These are phyloP conservation scores for Choreutis nemorana DNA, from an alignment of 2,888 invertebrate genomes.

Conservation along the genomic window DNA sequence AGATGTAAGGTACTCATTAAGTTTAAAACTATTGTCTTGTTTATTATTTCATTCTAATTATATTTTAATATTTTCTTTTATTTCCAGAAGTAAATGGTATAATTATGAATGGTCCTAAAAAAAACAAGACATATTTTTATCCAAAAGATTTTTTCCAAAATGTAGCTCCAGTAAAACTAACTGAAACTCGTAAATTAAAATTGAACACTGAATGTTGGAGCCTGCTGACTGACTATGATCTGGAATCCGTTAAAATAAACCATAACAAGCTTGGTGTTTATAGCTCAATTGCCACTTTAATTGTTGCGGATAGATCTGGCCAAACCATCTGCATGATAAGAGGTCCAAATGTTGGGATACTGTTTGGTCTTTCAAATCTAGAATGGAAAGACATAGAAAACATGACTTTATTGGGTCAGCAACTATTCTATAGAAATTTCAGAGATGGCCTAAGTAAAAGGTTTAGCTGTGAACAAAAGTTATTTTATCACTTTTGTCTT, in stretches of 20 bases:
- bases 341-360: constrained; percentile 31
- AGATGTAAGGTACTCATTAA: background rate
- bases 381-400: constrained; percentile 48
- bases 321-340: constrained; percentile 40
- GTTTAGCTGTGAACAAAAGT: constrained; percentile 38
- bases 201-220: constrained; percentile 38
- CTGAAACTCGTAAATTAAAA: constrained; percentile 32
- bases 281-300: constrained; percentile 36
- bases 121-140: constrained; percentile 7
- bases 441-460: constrained; percentile 39
- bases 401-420: constrained; percentile 29
- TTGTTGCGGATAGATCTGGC: constrained; percentile 40
- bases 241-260: constrained; percentile 54
- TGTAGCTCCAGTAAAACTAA: constrained; percentile 32
- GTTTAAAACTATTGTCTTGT: background rate
- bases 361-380: constrained; percentile 36
- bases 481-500: constrained; percentile 54
- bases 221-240: constrained; percentile 37
- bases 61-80: no score
- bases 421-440: constrained; percentile 53
- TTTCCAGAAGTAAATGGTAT: no score
- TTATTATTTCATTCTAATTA: background rate
- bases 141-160: constrained; percentile 23
- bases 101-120: constrained; percentile 7
- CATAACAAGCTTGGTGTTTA: constrained; percentile 20